Base-by-base conservation (phyloP, 2,888 invertebrate species). In the Ferdinandea cuprea region DNA sequence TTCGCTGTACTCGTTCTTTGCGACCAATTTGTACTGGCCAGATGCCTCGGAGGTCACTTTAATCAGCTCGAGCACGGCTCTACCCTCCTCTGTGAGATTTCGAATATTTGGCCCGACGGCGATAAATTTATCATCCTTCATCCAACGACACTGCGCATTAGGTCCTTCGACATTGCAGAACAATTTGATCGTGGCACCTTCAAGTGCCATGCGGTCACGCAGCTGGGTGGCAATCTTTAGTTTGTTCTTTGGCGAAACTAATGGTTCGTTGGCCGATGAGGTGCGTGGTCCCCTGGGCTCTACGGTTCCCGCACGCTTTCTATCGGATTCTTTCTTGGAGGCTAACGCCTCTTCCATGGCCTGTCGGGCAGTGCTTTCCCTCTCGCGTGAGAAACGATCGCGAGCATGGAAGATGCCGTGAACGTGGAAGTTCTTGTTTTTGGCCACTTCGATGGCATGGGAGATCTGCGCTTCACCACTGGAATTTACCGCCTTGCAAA, bases 1-100 rank as follows among this genome's bases (percentile, higher is more conserved):
- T 85, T 94, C 93, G 48, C 96, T 96, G 87, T 94, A 93, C 72
- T 93, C 92, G 89, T 97, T 97, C 87, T 93, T 93, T 37, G 95
- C 96, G 4, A 95, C 92, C 88, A 97, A 97, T 25, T 94, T 94
- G 88, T 96, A 97, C 86, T 96, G 95, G n/a, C 95, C 97, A 3
- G 94, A 93, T 89, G 96, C 95, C 78, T 92, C 93, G 0, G 93
- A 90, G 1, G 92, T 92, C 0, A 95, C 94, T 81, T 95, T 93
- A 25, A 93, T 89, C 13, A 97, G 92, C 91, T 96, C 96, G 59
- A 97, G 89, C 44, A 94, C 94, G 21, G 95, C 94, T 76, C 95
- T 92, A 8, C 96, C 96, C 87, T 95, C 94, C 2, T 92, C 91
- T 42, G 92, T 93, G 50, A 92, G 93, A 25, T 93, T 94, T 87